These are phyloP conservation scores for Ailurus styani DNA, from an alignment of 2,113 vertebrate species.

Conservation along the genomic window DNA sequence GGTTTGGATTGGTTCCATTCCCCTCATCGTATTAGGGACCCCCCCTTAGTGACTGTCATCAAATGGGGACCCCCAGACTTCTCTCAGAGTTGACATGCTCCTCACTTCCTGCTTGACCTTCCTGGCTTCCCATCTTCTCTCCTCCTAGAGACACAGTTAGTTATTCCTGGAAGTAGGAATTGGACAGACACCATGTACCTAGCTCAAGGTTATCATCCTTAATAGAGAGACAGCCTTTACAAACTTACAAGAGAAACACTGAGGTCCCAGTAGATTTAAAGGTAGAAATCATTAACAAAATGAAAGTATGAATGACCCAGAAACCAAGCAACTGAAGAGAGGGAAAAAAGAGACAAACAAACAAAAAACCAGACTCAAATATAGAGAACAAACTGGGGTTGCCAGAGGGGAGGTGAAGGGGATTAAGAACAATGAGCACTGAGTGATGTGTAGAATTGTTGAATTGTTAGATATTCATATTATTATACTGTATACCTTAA, in stretches of 20 bases:
- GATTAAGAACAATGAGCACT: too few relatives aligned
- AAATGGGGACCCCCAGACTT: not conserved
- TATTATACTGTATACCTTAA: not conserved
- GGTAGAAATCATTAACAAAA: not conserved
- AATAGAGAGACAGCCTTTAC: not conserved
- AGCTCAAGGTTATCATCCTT: not conserved
- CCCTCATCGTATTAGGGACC: not conserved
- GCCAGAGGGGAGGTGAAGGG: not conserved
- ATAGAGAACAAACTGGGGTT: too few relatives aligned
- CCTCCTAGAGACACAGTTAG: not conserved
- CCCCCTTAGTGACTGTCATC: not conserved
- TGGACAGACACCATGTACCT: not conserved
- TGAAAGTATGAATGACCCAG: not conserved
- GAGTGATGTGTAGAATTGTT: not conserved
- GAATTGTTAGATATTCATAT: not conserved
- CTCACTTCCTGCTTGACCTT: not conserved
- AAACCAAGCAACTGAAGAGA: not conserved
- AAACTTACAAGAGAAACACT: not conserved
- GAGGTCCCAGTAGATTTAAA: not conserved
- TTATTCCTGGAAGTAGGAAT: not conserved
- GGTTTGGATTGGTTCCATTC: not conserved
- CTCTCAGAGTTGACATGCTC: not conserved
- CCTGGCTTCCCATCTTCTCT: not conserved
- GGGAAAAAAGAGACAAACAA: not conserved
- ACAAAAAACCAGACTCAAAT: not conserved